Base-by-base conservation (phyloP, 2,888 invertebrate species). In the Sipha maydis region DNA sequence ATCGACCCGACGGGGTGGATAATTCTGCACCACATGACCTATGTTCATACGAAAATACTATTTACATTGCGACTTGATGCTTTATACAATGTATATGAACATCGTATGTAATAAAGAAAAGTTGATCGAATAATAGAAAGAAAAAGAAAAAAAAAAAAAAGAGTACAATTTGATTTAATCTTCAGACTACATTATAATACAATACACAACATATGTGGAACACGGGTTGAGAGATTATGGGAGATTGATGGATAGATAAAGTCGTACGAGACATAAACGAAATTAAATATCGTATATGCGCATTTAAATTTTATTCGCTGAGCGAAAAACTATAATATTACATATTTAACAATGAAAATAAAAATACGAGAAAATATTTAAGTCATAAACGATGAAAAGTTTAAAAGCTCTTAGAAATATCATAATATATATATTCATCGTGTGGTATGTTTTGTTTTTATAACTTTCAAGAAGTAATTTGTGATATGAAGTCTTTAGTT, bases 361-460 rank as follows among this genome's bases (percentile, higher is more conserved):
- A 82, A 69, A 56, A n/a, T 38, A 80, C 61, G 14, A 69, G 38
- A 83, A 83, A 73, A 83, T n/a, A 73, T 75, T 34, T 56, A 83
- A 75, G 75, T 28, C 73, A 83, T 83, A 83, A 83, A 83, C 75
- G 75, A 75, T 84, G 75, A 61, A 84, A 84, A 84, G 61, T 84
- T 76, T 76, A 61, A 84, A 76, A 76, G 75, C 75, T 67, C 76
- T 84, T 28, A 38, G 61, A 67, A 61, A 75, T 56, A 75, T n/a
- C 75, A 38, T 41, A 41, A 84, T 14, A n/a, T 67, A 75, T 38
- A 61, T 48, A 11, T 14, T 11, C 48, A 48, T 61, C 21, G 25
- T 61, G 25, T 56, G 17, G n/a, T 75, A 83, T 73, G n/a, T 54
- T 61, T 31, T 31, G n/a, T 71, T 69, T 69, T 69, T 75, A 34